A percentile compares a stretch with the other conserved stretches of the same genome.
phyloP scores from a whole-genome alignment of 2,113 vertebrate species.

The rat (Rattus norvegicus) region GRCr8 NC_086022.1:179053501-179054000 shows the following conservation, averaged over 20 bases:
- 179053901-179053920: neutral
- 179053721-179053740: neutral
- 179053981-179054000: neutral
- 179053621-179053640: too few relatives aligned
- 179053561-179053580: too few relatives aligned
- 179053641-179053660: neutral
- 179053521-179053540: neutral
- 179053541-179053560: too few relatives aligned
- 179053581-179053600: rapidly evolving
- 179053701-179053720: rapidly evolving
- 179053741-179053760: neutral
- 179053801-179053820: neutral
- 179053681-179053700: too few relatives aligned
- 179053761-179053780: neutral
- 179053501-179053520: too few relatives aligned
- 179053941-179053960: neutral
- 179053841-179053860: neutral
- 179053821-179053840: neutral
- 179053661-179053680: too few relatives aligned
- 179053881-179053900: neutral
- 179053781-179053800: neutral
- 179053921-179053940: neutral
- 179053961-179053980: neutral
- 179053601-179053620: too few relatives aligned
- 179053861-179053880: neutral